phyloP scores from a whole-genome alignment of 2,888 invertebrate species.

The Aspidapion aeneum region DNA sequence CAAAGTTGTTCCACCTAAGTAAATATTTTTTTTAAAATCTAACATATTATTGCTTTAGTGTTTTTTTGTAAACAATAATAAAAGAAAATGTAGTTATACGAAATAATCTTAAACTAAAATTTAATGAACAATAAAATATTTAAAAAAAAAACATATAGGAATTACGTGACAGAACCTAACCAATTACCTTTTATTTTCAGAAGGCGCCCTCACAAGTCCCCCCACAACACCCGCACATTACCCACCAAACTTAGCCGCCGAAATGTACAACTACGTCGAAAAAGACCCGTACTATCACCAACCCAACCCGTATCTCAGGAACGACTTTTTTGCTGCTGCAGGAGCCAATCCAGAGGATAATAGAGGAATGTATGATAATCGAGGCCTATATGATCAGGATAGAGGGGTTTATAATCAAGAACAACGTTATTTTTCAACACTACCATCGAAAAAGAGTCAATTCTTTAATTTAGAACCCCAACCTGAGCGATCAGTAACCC shows the following conservation, averaged over 20 bases:
- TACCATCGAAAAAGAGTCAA: slow-evolving; percentile 49
- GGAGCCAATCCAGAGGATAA: too few relatives aligned
- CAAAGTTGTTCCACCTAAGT: too few relatives aligned
- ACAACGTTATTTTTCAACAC: slow-evolving; percentile 36
- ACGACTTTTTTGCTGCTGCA: too few relatives aligned
- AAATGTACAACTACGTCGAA: slow-evolving; percentile 34
- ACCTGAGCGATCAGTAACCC: slow-evolving; percentile 50
- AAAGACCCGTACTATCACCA: slow-evolving; percentile 30
- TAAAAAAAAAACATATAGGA: too few relatives aligned
- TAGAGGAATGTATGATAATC: too few relatives aligned
- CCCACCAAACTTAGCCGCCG: slow-evolving; percentile 21
- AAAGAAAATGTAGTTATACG: too few relatives aligned
- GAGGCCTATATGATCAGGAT: background rate
- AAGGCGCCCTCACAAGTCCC: slow-evolving; percentile 38
- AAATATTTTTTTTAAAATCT: too few relatives aligned
- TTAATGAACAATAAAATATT: too few relatives aligned
- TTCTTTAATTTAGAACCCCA: slow-evolving; percentile 43
- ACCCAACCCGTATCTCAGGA: slow-evolving; percentile 31
- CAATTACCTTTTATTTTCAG: slow-evolving; percentile 32
- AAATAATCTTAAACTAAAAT: too few relatives aligned
- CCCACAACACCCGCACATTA: slow-evolving; percentile 34
- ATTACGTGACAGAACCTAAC: too few relatives aligned
- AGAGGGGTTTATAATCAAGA: background rate
- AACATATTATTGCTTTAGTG: too few relatives aligned
- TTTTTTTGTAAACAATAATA: too few relatives aligned